Conservation (phyloP, 2,113 vertebrate species). For the Phaethon lepturus region DNA sequence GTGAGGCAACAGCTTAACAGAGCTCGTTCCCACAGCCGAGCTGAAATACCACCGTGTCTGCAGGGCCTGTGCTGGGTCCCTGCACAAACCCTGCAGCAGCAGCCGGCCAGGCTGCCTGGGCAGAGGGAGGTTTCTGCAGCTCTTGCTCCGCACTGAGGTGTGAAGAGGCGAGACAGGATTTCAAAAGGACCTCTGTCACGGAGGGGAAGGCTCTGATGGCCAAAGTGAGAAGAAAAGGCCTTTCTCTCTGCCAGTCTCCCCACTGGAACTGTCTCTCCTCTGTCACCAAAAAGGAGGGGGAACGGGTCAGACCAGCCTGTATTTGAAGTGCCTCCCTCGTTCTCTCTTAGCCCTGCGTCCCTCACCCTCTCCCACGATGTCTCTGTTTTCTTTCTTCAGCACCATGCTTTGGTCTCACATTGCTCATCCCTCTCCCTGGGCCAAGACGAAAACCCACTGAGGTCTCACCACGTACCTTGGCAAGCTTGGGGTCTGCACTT, state of each 20-base stretch:
- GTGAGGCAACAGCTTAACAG: conserved; percentile 28
- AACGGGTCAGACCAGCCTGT: neutral
- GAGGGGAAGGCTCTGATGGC: neutral
- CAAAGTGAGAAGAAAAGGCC: conserved; percentile 19
- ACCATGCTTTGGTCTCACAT: neutral
- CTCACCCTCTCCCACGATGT: neutral
- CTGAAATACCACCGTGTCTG: neutral
- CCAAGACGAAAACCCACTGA: neutral
- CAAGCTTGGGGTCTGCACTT: neutral
- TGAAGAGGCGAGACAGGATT: neutral
- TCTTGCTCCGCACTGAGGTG: neutral
- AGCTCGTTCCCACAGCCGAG: neutral
- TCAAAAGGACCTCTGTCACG: neutral
- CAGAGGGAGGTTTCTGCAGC: neutral
- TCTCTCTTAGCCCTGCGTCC: neutral
- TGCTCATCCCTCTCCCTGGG: neutral
- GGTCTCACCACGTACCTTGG: neutral
- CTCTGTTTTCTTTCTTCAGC: neutral
- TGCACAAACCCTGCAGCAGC: neutral
- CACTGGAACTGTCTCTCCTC: neutral
- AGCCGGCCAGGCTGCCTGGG: neutral
- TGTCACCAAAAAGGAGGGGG: neutral
- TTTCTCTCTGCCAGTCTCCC: neutral
- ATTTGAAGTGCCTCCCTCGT: neutral
- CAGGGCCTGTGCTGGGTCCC: neutral